A percentile compares a stretch with the other conserved stretches of the same genome.
Evolutionary conservation across 2,113 vertebrate genomes (phyloP).

Genomic region (Podiceps cristatus): DNA sequence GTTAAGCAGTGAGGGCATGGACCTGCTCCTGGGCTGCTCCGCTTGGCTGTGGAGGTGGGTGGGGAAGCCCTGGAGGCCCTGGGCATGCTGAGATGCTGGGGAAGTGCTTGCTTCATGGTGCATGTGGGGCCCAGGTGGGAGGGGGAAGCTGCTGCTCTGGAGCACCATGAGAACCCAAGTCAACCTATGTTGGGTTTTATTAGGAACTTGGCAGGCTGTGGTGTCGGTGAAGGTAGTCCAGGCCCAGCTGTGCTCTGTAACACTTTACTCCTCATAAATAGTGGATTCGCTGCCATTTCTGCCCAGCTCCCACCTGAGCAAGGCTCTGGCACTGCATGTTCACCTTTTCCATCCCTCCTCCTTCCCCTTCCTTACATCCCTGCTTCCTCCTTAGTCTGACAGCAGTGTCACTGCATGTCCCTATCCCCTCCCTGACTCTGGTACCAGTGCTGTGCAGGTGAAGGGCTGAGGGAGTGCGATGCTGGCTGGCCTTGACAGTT

Average conservation of each 20-base stretch:
- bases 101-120: neutral
- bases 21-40: neutral
- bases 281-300: constrained; percentile 23
- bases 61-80: neutral
- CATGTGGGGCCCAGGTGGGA: neutral
- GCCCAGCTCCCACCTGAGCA: neutral
- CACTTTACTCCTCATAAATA: constrained; percentile 58
- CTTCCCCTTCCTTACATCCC: neutral
- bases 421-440: neutral
- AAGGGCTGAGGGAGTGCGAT: neutral
- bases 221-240: constrained; percentile 54
- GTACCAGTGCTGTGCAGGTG: neutral
- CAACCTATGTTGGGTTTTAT: constrained; percentile 45
- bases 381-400: neutral
- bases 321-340: neutral
- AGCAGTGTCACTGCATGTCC: neutral
- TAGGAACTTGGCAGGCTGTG: constrained; percentile 42
- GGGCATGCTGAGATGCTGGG: neutral
- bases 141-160: neutral
- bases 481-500: neutral
- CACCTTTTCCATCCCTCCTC: neutral
- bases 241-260: constrained; percentile 41
- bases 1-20: neutral
- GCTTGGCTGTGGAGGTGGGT: neutral
- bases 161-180: constrained; percentile 1